Evolutionary conservation across 2,113 vertebrate species (phyloP).

Genomic region (Laticauda colubrina): DNA sequence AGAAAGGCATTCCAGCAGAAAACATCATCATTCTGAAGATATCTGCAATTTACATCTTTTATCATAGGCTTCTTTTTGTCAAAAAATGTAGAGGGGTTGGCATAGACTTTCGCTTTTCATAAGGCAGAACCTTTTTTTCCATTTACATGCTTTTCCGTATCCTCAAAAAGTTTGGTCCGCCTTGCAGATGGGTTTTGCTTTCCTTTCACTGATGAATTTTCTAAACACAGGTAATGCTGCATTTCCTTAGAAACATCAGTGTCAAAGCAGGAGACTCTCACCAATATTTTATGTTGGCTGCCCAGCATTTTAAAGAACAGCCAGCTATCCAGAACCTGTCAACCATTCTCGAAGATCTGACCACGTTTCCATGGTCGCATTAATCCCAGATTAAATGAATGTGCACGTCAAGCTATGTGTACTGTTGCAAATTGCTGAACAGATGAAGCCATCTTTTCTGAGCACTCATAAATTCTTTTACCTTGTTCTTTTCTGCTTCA

Average conservation of each 20-base stretch:
- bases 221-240: background rate
- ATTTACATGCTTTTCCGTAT: background rate
- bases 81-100: background rate
- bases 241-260: background rate
- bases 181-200: background rate
- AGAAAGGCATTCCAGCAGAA: background rate
- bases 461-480: background rate
- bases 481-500: background rate
- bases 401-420: background rate
- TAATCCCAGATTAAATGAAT: slow-evolving; percentile 32
- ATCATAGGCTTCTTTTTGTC: background rate
- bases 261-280: background rate
- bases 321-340: too few species aligned
- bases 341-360: background rate
- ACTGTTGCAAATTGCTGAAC: background rate
- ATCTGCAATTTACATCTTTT: background rate
- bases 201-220: background rate
- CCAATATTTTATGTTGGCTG: background rate
- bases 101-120: background rate
- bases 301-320: background rate
- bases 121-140: background rate
- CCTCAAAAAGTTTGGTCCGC: background rate
- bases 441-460: background rate
- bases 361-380: slow-evolving; percentile 18
- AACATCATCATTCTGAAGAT: background rate